phyloP scores from a whole-genome alignment of 2,113 vertebrate genomes.

The Boleophthalmus pectinirostris region DNA sequence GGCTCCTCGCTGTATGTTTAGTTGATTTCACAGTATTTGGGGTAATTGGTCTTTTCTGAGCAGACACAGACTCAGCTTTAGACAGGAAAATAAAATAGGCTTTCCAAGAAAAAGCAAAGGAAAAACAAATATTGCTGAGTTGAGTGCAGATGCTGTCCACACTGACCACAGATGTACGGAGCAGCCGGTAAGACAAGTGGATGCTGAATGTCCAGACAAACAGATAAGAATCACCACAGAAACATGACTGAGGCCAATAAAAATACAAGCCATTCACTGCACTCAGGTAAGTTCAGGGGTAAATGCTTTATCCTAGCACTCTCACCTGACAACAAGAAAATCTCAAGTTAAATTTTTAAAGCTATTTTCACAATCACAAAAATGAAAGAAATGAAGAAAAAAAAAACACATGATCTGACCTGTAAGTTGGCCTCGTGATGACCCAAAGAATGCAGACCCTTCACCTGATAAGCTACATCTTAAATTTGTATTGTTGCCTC shows the following conservation, averaged over 20 bases:
- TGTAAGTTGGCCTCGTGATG: no score
- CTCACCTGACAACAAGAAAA: no score
- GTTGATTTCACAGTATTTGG: slow-evolving; percentile 63
- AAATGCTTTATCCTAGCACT: no score
- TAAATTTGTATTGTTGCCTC: not conserved
- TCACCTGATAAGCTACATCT: not conserved
- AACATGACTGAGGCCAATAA: slow-evolving; percentile 42
- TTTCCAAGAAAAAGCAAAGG: slow-evolving; percentile 43
- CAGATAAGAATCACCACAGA: slow-evolving; percentile 31
- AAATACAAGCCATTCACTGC: not conserved
- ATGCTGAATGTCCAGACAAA: slow-evolving; percentile 50
- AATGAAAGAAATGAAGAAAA: no score
- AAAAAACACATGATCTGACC: no score
- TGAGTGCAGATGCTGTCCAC: slow-evolving; percentile 54
- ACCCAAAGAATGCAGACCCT: no score
- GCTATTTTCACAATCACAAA: no score
- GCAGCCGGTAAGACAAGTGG: slow-evolving; percentile 47
- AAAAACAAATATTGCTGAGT: slow-evolving; percentile 50
- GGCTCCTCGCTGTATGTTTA: slow-evolving; percentile 38
- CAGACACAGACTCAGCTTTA: slow-evolving; percentile 33
- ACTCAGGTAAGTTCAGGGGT: no score
- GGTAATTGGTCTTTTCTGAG: slow-evolving; percentile 59
- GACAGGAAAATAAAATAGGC: slow-evolving; percentile 48
- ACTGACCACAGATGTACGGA: slow-evolving; percentile 52
- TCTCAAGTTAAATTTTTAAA: no score